Percentiles rank a stretch among this genome's conserved stretches.
phyloP scores from a whole-genome alignment of 2,797 vertebrate species.

The Phoebastria nigripes region DNA sequence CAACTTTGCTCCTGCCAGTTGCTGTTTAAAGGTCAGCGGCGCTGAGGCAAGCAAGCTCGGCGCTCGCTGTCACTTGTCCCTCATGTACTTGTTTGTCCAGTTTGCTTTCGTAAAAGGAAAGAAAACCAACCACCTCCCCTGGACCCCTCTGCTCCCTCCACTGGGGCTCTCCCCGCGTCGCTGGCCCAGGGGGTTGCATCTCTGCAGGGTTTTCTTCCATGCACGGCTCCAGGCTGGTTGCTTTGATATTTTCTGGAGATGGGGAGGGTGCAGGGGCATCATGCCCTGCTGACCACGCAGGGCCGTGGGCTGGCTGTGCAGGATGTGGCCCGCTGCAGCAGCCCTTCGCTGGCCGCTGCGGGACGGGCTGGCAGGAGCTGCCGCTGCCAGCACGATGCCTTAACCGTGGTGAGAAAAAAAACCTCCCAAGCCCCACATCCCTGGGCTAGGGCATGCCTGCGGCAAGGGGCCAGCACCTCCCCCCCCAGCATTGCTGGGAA shows the following conservation, averaged over 20 bases:
- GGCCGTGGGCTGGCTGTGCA: neutral
- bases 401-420: neutral
- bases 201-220: neutral
- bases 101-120: neutral
- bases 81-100: neutral
- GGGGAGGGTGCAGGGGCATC: neutral
- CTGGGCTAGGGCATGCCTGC: neutral
- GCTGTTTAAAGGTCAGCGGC: neutral
- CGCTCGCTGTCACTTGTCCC: rapidly evolving
- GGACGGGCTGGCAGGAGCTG: neutral
- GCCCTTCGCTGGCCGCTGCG: neutral
- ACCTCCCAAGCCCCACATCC: no score
- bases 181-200: neutral
- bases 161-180: rapidly evolving
- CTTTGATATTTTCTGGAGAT: neutral
- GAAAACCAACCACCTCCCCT: neutral
- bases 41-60: rapidly evolving
- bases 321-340: neutral
- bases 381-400: neutral
- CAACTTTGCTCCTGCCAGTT: neutral
- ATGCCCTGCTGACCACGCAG: rapidly evolving
- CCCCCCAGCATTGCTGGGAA: neutral
- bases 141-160: neutral
- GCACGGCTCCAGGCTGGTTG: neutral
- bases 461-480: neutral